Evolutionary conservation across 2,113 vertebrate genomes (phyloP).

Genomic region (Periophthalmus modestus): DNA sequence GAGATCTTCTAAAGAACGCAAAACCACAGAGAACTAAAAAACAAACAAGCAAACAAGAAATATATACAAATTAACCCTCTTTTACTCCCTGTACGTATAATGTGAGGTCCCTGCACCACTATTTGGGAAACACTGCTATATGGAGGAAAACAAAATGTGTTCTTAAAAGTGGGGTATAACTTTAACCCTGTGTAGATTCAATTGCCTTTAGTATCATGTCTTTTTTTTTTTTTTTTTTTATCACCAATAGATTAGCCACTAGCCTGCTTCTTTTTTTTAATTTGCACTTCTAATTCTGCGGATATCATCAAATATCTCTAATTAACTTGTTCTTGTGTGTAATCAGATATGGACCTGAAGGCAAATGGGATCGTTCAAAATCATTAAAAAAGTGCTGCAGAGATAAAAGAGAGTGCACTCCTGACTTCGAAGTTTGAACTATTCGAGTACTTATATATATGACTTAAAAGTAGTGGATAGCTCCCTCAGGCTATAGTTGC

Average conservation of each 20-base stretch:
- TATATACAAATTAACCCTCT: too few species aligned
- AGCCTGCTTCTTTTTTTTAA: background rate
- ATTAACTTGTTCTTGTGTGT: background rate
- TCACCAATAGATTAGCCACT: background rate
- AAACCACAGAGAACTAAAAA: too few species aligned
- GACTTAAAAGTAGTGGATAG: slow-evolving; percentile 13
- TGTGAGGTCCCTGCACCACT: too few species aligned
- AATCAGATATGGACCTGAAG: background rate
- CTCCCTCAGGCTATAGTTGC: background rate
- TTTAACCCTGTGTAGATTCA: background rate
- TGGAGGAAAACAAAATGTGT: too few species aligned
- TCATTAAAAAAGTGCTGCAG: background rate
- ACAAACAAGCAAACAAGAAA: too few species aligned
- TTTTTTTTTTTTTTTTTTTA: too few species aligned
- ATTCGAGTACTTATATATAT: background rate
- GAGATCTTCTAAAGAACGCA: too few species aligned
- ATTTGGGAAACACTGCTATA: too few species aligned
- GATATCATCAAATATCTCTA: slow-evolving; percentile 8
- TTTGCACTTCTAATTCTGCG: background rate
- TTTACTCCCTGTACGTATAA: too few species aligned
- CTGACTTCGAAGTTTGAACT: background rate
- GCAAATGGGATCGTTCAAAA: background rate
- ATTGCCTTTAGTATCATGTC: background rate
- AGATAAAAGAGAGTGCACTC: background rate
- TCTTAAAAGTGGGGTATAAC: too few species aligned